Percentiles rank a stretch among this genome's conserved stretches.
Evolutionary conservation across 2,113 vertebrate species (phyloP).

Genomic region (Typhlomys cinereus): DNA sequence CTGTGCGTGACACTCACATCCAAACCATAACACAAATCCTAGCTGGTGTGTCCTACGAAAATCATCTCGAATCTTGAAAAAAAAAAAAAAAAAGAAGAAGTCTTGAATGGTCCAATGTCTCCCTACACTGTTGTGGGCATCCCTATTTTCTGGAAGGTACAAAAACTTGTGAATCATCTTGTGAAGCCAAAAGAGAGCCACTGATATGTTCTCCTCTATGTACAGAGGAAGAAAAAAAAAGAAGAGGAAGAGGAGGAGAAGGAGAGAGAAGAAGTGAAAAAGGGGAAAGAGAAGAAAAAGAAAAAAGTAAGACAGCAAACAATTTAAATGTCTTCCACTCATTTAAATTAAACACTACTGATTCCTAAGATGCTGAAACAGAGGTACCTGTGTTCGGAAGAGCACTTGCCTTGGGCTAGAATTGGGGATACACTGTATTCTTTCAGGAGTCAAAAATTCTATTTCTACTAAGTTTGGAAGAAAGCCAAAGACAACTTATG

Average conservation of each 20-base stretch:
- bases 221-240: not conserved
- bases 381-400: not conserved
- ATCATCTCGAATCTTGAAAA: not conserved
- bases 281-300: not conserved
- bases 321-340: not conserved
- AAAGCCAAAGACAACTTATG: not conserved
- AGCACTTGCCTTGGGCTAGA: not conserved
- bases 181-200: not conserved
- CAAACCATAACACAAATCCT: too few species aligned
- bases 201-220: not conserved
- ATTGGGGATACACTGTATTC: not conserved
- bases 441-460: not conserved
- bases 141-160: not conserved
- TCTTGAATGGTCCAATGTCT: not conserved
- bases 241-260: not conserved
- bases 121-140: not conserved
- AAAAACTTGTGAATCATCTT: not conserved
- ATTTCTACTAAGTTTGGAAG: not conserved
- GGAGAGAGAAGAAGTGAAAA: not conserved
- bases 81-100: too few species aligned
- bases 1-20: too few species aligned
- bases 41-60: not conserved
- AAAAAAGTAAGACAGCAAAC: not conserved
- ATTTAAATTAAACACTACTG: not conserved
- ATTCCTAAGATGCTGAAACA: not conserved